Conservation (phyloP, 2,113 vertebrate species). For the Tor tambroides region DNA sequence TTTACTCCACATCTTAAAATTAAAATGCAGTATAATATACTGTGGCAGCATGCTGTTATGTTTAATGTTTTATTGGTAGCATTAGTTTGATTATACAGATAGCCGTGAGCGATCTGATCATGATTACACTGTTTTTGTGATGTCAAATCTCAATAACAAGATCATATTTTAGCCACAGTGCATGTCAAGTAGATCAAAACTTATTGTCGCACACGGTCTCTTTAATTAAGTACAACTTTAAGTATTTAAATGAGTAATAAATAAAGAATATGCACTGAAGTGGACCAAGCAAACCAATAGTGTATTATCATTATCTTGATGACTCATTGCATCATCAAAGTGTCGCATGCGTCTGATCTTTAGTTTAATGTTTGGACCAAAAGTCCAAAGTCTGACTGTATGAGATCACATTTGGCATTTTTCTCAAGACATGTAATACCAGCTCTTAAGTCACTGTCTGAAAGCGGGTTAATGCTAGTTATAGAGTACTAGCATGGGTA, state of each 20-base stretch:
- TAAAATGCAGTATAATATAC: not conserved
- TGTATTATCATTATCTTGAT: not conserved
- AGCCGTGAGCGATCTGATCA: not conserved
- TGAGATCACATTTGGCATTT: not conserved
- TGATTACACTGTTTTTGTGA: not conserved
- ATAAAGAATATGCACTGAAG: not conserved
- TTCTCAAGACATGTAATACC: not conserved
- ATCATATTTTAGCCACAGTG: conserved; percentile 8
- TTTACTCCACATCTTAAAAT: not conserved
- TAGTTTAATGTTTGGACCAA: not conserved
- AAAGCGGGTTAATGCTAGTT: too few species aligned
- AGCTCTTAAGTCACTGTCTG: not conserved
- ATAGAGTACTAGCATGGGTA: too few species aligned
- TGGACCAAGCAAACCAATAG: not conserved
- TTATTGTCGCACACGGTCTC: too few species aligned
- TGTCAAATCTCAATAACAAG: not conserved
- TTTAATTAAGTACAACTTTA: too few species aligned
- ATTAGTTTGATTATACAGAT: not conserved
- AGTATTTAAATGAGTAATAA: too few species aligned
- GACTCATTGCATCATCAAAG: not conserved
- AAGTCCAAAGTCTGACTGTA: not conserved
- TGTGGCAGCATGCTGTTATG: not conserved
- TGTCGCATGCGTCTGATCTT: not conserved
- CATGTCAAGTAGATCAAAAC: not conserved
- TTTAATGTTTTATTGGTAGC: not conserved